These are phyloP conservation scores for Callinectes sapidus DNA, from an alignment of 2,888 invertebrate species.

Conservation along the genomic window DNA sequence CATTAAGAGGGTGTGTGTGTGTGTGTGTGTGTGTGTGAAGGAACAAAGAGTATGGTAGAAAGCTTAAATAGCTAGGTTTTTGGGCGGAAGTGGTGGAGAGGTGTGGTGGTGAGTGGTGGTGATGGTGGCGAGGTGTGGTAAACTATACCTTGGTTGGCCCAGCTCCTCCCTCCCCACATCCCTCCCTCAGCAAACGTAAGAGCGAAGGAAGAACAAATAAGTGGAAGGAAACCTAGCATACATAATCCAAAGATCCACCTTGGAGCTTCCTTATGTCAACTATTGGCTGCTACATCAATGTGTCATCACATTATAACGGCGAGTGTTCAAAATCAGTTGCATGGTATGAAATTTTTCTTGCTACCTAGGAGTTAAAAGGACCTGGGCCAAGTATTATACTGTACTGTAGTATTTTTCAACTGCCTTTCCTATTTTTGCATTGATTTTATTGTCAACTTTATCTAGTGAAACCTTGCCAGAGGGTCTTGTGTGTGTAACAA, in stretches of 20 bases:
- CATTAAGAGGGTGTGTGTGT: neutral
- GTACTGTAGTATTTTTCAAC: neutral
- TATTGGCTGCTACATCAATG: conserved; percentile 6
- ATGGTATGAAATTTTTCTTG: neutral
- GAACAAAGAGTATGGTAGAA: no score
- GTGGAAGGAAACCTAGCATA: neutral
- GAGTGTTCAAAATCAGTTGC: neutral
- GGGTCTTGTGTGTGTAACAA: no score
- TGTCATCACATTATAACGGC: neutral
- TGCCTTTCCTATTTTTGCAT: neutral
- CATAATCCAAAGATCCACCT: neutral
- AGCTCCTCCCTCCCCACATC: conserved; percentile 12
- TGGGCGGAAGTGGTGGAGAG: neutral
- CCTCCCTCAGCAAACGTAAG: neutral
- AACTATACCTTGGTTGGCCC: neutral
- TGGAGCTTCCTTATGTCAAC: neutral
- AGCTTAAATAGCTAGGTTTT: neutral
- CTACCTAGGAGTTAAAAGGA: neutral
- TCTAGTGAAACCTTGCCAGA: neutral
- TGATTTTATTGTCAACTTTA: neutral
- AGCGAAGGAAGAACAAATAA: conserved; percentile 3
- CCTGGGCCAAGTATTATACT: conserved; percentile 19
- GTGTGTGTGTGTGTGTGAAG: neutral
- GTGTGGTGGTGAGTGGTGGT: neutral
- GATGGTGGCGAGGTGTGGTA: neutral